phyloP scores from a whole-genome alignment of 2,888 invertebrate genomes.

The Hemaris fuciformis region DNA sequence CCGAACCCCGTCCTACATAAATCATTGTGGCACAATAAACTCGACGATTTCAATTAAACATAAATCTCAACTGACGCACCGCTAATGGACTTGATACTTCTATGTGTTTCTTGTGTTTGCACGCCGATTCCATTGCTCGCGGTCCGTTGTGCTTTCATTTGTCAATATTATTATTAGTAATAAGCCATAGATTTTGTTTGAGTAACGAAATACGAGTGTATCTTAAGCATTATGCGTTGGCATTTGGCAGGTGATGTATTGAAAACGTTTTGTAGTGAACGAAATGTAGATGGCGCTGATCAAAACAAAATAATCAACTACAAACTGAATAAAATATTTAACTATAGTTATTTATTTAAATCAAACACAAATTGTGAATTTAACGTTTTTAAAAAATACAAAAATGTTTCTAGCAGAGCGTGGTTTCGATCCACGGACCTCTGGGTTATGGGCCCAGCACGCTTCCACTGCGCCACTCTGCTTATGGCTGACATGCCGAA shows the following conservation, averaged over 20 bases:
- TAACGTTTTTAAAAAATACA: conserved; percentile 19
- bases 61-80: conserved; percentile 68
- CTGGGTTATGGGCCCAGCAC: conserved; percentile 92
- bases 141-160: background rate
- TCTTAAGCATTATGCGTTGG: too few relatives aligned
- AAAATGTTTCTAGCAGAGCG: conserved; percentile 85
- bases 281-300: background rate
- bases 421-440: conserved; percentile 95
- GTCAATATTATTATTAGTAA: background rate
- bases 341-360: background rate
- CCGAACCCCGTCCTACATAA: conserved; percentile 43
- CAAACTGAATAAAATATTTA: background rate
- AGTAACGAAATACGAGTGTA: background rate
- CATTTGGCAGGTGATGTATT: background rate
- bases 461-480: conserved; percentile 90
- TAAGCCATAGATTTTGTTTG: background rate
- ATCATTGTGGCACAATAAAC: conserved; percentile 72
- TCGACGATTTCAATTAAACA: conserved; percentile 77
- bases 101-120: conserved; percentile 31
- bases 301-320: background rate
- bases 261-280: background rate
- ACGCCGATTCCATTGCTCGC: background rate
- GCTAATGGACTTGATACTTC: conserved; percentile 66
- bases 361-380: background rate
- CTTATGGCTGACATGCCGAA: conserved; percentile 42